Conservation (phyloP, 2,888 invertebrate species). For the Exephanes ischioxanthus region DNA sequence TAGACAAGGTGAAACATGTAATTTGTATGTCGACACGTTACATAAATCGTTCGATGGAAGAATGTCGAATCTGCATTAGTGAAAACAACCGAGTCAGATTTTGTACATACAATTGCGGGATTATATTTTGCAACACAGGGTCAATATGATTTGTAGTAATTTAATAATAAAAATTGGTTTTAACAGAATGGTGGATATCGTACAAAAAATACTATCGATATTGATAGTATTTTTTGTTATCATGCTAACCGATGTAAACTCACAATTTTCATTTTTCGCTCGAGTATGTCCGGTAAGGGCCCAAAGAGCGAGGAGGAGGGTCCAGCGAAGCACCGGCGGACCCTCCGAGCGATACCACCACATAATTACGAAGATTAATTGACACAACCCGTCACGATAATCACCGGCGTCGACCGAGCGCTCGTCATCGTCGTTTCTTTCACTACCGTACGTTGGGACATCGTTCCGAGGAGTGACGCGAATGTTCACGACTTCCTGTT, state of each 20-base stretch:
- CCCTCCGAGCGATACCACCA: slow-evolving; percentile 62
- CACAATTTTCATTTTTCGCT: slow-evolving; percentile 80
- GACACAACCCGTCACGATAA: slow-evolving; percentile 38
- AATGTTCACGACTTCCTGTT: background rate
- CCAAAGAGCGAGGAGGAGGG: slow-evolving; percentile 71
- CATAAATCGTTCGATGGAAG: too few species aligned
- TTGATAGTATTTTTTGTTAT: background rate
- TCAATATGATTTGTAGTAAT: background rate
- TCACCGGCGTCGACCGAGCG: slow-evolving; percentile 22
- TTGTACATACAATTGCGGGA: background rate
- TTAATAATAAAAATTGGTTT: background rate
- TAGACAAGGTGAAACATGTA: background rate
- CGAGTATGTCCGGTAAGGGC: slow-evolving; percentile 61
- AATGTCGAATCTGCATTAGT: too few species aligned
- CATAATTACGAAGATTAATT: slow-evolving; percentile 54
- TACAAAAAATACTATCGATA: background rate
- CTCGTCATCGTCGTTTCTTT: slow-evolving; percentile 24
- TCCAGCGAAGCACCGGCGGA: slow-evolving; percentile 63
- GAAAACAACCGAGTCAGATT: too few species aligned
- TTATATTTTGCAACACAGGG: background rate
- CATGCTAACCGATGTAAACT: slow-evolving; percentile 68
- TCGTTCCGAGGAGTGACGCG: slow-evolving; percentile 3
- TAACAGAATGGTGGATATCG: background rate
- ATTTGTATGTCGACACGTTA: background rate
- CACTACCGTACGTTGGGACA: slow-evolving; percentile 22